phyloP scores from a whole-genome alignment of 1,140 invertebrate species.

The Teleogryllus occipitalis region DNA sequence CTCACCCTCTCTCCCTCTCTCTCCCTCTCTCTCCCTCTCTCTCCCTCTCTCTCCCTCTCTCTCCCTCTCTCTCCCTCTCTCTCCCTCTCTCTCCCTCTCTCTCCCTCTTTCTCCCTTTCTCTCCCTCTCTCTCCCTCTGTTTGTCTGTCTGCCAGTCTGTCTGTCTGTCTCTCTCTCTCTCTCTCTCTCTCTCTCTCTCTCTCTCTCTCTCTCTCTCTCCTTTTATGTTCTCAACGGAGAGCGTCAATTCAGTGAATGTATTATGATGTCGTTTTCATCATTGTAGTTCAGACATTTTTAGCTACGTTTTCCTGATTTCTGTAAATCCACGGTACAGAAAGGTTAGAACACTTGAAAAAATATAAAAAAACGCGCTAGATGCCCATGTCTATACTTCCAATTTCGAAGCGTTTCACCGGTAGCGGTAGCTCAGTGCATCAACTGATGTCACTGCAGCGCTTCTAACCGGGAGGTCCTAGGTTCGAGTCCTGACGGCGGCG shows the following conservation, averaged over 20 bases:
- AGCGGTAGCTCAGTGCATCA: too few relatives aligned
- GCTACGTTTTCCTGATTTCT: background rate
- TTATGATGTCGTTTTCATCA: background rate
- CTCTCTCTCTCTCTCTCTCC: constrained; percentile 18
- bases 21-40: constrained; percentile 23
- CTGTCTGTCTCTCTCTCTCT: constrained; percentile 22
- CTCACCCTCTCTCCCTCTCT: constrained; percentile 21
- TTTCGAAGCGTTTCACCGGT: too few relatives aligned
- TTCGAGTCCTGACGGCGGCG: too few relatives aligned
- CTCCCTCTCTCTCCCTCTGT: constrained; percentile 21
- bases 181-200: constrained; percentile 22
- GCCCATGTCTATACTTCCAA: background rate
- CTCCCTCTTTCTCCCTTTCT: constrained; percentile 15
- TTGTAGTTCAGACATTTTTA: background rate
- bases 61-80: constrained; percentile 21
- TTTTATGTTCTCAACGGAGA: background rate
- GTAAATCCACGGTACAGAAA: background rate
- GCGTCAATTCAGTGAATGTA: background rate
- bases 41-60: constrained; percentile 19
- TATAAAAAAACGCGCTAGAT: background rate
- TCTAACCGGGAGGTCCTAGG: too few relatives aligned
- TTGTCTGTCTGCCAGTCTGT: constrained; percentile 22
- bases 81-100: constrained; percentile 23
- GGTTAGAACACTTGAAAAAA: too few relatives aligned
- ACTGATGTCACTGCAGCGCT: too few relatives aligned